These are phyloP conservation scores for Chironomus striatipennis DNA, from an alignment of 1,140 invertebrate genomes.

Conservation along the genomic window DNA sequence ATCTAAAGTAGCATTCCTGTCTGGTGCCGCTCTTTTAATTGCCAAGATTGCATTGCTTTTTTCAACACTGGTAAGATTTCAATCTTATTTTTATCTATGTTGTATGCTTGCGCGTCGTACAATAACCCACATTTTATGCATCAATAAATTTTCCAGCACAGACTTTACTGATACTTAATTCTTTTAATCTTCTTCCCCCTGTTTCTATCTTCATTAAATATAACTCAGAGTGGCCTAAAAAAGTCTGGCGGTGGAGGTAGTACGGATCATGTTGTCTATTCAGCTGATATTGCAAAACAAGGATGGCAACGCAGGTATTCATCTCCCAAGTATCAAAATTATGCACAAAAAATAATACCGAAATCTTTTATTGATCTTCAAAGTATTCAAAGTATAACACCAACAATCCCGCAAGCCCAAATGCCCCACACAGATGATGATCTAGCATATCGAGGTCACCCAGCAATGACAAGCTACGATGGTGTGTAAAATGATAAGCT, in stretches of 20 bases:
- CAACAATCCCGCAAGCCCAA: not conserved
- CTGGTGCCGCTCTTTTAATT: constrained; percentile 55
- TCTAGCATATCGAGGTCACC: constrained; percentile 24
- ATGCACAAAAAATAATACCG: not conserved
- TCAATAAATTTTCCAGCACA: constrained; percentile 27
- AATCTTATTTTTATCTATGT: constrained; percentile 12
- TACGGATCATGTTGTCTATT: constrained; percentile 50
- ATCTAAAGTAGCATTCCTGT: constrained; percentile 56
- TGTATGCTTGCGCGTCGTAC: not conserved
- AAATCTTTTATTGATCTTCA: constrained; percentile 14
- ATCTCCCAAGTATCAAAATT: not conserved
- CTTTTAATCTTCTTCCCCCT: too few relatives aligned
- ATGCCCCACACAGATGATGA: constrained; percentile 22
- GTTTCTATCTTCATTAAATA: not conserved
- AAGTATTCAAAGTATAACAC: not conserved
- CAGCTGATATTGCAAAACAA: constrained; percentile 42
- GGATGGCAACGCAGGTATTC: constrained; percentile 34
- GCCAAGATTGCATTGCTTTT: constrained; percentile 57
- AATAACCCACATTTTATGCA: constrained; percentile 14
- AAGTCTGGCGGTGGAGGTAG: constrained; percentile 47
- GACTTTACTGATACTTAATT: not conserved
- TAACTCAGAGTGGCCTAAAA: constrained; percentile 48
- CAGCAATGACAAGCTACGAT: constrained; percentile 15
- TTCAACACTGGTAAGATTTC: constrained; percentile 45
- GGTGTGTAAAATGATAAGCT: constrained; percentile 15